Evolutionary conservation across 2,797 vertebrate genomes (phyloP), one percentile per base, ranked within the genome.

Genomic region (Chromis chromis): DNA sequence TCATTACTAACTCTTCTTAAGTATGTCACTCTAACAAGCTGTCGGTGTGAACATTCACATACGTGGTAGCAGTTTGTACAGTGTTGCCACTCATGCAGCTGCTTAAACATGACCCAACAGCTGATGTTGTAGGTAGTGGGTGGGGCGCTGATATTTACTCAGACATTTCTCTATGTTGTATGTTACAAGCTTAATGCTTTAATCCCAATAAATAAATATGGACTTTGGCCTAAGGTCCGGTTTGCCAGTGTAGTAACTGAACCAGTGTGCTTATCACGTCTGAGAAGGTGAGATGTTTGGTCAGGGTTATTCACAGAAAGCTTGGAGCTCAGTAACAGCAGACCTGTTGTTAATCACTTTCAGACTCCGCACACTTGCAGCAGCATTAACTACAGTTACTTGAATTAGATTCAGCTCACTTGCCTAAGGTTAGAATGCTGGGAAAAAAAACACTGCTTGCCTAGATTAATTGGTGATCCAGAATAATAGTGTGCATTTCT

Each of bases 161-260:
- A 74, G n/a, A 56, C 31, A 40, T 1, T 44, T 27, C 4, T 40
- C 42, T n/a, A 36, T 39, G n/a, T 48, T 56, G 25, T 57, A 21
- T 50, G 2, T 28, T 31, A 8, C 7, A 16, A 42, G 28, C 13
- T 46, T 17, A n/a, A 10, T 3, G 9, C 10, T 39, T 31, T 22
- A 62, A 63, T 67, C 1, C 36, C n/a, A 65, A 62, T 79, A 40
- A 67, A 70, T 67, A 48, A 31, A 81, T 49, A 31, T 27, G 40
- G 71, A 90, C 85, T 88, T 87, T 83, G 62, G 76, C 66, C 82
- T 28, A 28, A 19, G 10, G 48, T 89, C 80, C 61, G 49, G 70
- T 71, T 87, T 69, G 46, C 24, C 44, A 16, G 48, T 0, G 9
- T 63, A 21, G 48, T 60, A 48, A 57, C 62, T 25, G 13, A 63